A percentile compares a stretch with the other conserved stretches of the same genome.
Conservation (phyloP, 1,140 invertebrate species). For the Trachelipus rathkii region DNA sequence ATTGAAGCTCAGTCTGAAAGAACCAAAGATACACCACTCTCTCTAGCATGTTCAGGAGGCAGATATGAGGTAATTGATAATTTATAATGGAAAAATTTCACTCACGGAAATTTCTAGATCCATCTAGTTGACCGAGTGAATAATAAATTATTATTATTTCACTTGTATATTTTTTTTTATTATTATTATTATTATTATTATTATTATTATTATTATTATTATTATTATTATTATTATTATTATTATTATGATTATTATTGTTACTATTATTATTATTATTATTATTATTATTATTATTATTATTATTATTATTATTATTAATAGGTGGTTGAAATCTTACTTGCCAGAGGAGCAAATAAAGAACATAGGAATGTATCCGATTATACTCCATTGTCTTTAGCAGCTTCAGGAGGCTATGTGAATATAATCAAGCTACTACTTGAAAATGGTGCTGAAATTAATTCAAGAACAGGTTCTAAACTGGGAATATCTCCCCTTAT, state of each 20-base stretch:
- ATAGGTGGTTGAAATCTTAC: constrained; percentile 86
- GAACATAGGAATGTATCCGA: constrained; percentile 99
- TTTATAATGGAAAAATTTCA: too few relatives aligned
- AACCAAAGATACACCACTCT: constrained; percentile 97
- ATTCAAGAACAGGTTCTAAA: constrained; percentile 94
- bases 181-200: constrained; percentile 31
- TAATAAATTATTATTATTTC: too few relatives aligned
- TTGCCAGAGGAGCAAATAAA: constrained; percentile 85
- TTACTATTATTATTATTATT: constrained; percentile 43
- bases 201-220: constrained; percentile 35
- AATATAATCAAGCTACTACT: constrained; percentile 93
- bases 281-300: too few relatives aligned
- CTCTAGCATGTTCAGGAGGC: constrained; percentile 94
- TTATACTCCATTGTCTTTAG: constrained; percentile 95
- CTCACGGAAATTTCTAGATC: too few relatives aligned
- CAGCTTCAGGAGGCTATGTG: constrained; percentile 96
- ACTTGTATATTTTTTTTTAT: constrained; percentile 32
- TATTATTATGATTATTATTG: too few relatives aligned
- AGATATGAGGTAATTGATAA: constrained; percentile 72
- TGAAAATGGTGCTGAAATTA: constrained; percentile 91
- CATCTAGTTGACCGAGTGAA: too few relatives aligned
- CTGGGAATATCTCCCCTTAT: constrained; percentile 97
- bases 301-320: too few relatives aligned
- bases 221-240: constrained; percentile 29
- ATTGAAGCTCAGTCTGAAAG: constrained; percentile 97